phyloP scores from a whole-genome alignment of 2,113 vertebrate genomes.

The Salvelinus alpinus region DNA sequence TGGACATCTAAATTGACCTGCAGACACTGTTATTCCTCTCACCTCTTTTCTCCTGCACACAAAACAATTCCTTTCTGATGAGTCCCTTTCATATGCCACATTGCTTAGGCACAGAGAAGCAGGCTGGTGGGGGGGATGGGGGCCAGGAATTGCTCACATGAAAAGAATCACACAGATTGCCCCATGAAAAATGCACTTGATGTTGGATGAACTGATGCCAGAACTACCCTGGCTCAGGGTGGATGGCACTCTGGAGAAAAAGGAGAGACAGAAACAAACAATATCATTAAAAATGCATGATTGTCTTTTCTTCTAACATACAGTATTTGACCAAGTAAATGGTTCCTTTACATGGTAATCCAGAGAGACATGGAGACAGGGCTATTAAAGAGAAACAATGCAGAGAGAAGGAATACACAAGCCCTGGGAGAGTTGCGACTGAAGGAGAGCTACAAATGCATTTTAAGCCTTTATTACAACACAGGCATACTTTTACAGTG shows the following conservation, averaged over 20 bases:
- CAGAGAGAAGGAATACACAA: not conserved
- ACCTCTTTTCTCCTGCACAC: constrained; percentile 11
- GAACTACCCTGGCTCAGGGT: constrained; percentile 18
- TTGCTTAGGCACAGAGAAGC: not conserved
- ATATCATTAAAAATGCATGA: constrained; percentile 76
- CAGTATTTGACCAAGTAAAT: constrained; percentile 72
- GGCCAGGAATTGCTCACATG: constrained; percentile 17
- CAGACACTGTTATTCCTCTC: constrained; percentile 23
- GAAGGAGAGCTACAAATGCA: constrained; percentile 24
- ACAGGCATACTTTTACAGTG: constrained; percentile 1
- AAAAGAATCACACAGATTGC: constrained; percentile 39
- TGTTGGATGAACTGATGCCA: constrained; percentile 39
- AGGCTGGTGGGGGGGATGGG: not conserved
- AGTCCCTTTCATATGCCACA: not conserved
- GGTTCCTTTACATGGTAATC: constrained; percentile 62
- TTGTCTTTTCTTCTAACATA: constrained; percentile 65
- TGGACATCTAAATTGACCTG: constrained; percentile 34
- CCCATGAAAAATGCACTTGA: constrained; percentile 41
- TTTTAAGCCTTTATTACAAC: constrained; percentile 16
- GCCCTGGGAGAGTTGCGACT: constrained; percentile 61
- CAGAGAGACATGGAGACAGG: constrained; percentile 48
- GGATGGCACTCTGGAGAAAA: constrained; percentile 47
- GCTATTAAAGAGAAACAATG: constrained; percentile 58
- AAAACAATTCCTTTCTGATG: constrained; percentile 18
- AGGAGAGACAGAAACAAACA: constrained; percentile 61